Base-by-base conservation (phyloP, 1,140 invertebrate species). In the Kradibia gibbosae region DNA sequence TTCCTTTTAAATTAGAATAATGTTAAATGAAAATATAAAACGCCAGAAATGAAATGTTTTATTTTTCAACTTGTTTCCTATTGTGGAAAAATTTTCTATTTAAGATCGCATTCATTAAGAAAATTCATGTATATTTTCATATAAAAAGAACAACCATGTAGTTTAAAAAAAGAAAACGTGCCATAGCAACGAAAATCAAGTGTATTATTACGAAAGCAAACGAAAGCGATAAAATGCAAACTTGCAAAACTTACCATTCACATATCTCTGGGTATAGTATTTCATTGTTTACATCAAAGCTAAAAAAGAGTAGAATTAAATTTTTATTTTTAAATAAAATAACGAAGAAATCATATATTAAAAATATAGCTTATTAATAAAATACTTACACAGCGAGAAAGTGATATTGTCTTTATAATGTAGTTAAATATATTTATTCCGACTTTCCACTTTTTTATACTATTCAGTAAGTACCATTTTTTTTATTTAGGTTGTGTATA, bases 221-320 rank as follows among this genome's bases (percentile, higher is more conserved):
- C 34, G 65, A 71, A 78, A 71, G 55, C n/a, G 34, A 36, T 48
- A 53, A 57, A 72, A 73, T 28, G 39, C n/a, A 11, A 55, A 48
- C 25, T 81, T 71, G 72, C 48, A 81, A 72, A 86, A 93, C 94
- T 93, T 88, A 94, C 94, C 94, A 95, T 90, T 98, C 96, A 25
- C 94, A 93, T 82, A 98, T 95, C 84, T 94, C 94, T 22, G 95
- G 95, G 90, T 96, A 95, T 48, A 98, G 89, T 75, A 93, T 89
- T 84, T 92, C 91, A 85, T 95, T 96, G 86, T 98, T 93, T 2
- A 96, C 93, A 79, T 93, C 92, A 87, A 96, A 97, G 62, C 95
- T 96, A 89, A 65, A 93, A 93, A 87, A 89, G 86, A 86, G 86
- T 86, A 86, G 84, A 86, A 36, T 11, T 70, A 45, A 78, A 78